These are phyloP conservation scores for Lasioglossum leucozonium DNA, from an alignment of 2,888 invertebrate genomes.

Conservation along the genomic window DNA sequence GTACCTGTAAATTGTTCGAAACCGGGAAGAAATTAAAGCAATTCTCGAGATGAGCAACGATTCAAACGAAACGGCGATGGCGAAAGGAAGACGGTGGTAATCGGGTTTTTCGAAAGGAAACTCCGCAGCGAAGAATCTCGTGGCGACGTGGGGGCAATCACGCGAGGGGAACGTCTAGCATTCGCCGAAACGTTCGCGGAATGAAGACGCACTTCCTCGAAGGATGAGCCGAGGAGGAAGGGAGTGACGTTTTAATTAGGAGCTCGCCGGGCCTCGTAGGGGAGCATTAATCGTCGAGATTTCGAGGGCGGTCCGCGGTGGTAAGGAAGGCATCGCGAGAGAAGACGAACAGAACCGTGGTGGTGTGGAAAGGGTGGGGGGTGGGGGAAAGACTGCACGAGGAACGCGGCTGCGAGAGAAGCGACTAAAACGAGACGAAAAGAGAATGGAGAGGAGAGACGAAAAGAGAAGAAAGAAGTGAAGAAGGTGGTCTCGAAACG, in stretches of 20 bases:
- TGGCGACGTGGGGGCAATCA: slow-evolving; percentile 38
- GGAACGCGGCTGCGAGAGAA: slow-evolving; percentile 4
- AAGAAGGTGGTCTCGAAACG: slow-evolving; percentile 41
- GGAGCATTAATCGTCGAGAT: slow-evolving; percentile 75
- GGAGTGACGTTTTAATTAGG: slow-evolving; percentile 77
- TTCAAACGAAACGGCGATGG: not conserved
- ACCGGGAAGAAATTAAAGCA: not conserved
- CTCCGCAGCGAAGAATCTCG: slow-evolving; percentile 13
- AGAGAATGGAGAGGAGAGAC: slow-evolving; percentile 6
- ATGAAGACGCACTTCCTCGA: slow-evolving; percentile 52
- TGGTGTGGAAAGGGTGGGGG: not conserved
- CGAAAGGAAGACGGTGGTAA: not conserved
- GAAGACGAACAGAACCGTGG: slow-evolving; percentile 9
- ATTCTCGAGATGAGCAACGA: not conserved
- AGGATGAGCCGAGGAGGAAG: slow-evolving; percentile 39
- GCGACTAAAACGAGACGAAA: not conserved
- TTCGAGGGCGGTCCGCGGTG: slow-evolving; percentile 58
- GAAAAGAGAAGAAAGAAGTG: slow-evolving; percentile 3
- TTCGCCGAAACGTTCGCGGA: slow-evolving; percentile 45
- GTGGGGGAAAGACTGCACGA: not conserved
- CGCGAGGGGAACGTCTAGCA: slow-evolving; percentile 49
- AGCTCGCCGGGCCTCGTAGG: slow-evolving; percentile 70
- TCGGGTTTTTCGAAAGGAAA: not conserved
- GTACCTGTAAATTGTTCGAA: not conserved
- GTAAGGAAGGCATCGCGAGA: slow-evolving; percentile 40